Conservation (phyloP, 2,888 invertebrate species). For the Petrolisthes cinctipes region DNA sequence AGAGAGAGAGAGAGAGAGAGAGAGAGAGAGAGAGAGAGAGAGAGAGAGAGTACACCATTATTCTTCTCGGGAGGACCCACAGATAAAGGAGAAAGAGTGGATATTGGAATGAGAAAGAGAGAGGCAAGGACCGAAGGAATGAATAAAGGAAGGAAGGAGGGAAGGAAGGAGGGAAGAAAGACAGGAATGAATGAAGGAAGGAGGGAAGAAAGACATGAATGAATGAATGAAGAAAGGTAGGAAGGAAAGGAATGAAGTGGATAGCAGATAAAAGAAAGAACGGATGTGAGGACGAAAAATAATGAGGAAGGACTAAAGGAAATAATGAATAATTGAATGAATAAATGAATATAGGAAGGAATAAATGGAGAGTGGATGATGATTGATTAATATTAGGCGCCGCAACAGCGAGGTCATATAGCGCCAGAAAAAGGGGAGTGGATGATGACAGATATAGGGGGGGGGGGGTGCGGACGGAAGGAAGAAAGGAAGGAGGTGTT, state of each 20-base stretch:
- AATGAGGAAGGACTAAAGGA: background rate
- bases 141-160: background rate
- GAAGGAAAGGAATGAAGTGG: background rate
- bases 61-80: background rate
- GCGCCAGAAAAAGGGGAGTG: too few species aligned
- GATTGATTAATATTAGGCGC: too few species aligned
- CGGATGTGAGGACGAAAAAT: background rate
- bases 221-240: too few species aligned
- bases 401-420: too few species aligned
- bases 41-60: background rate
- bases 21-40: constrained; percentile 10
- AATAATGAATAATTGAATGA: too few species aligned
- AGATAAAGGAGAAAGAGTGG: background rate
- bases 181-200: background rate
- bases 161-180: background rate
- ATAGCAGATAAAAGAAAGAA: background rate
- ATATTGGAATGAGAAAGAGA: too few species aligned
- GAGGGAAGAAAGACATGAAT: background rate
- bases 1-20: constrained; percentile 10
- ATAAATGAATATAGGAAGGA: too few species aligned
- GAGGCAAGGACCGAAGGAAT: background rate
- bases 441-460: background rate
- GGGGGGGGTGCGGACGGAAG: background rate
- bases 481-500: background rate
- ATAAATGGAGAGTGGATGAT: background rate